Base-by-base conservation (phyloP, 2,888 invertebrate genomes). In the Gryllus longicercus region DNA sequence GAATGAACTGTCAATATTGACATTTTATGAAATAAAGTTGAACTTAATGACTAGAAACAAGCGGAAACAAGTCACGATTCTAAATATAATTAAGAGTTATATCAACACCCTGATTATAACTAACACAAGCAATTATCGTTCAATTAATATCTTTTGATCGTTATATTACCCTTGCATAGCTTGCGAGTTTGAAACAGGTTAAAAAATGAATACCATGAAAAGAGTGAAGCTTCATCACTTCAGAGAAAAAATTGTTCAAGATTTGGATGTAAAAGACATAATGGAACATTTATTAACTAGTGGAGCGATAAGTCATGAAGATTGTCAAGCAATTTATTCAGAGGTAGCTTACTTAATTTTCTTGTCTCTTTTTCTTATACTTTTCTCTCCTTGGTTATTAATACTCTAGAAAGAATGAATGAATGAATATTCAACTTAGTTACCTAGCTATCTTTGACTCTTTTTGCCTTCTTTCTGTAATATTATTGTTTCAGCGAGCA, bases 251-350 rank as follows among this genome's bases (percentile, higher is more conserved):
- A 88, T 90, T 82, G 86, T 89, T 79, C 85, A 86, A 74, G 90
- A 90, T 85, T 85, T 90, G 82, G 89, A 90, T 81, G 88, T 89
- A 12, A 85, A 84, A 12, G 88, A 87, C 84, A 87, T 90, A 75
- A 84, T 89, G n/a, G 89, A 89, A 81, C 86, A 88, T 77, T 86
- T 90, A 81, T 87, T 88, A 81, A 85, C 88, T 14, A 87, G 87
- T 81, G 85, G 87, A 79, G 88, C 87, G 23, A 85, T 90, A 81
- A 86, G 87, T 49, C 81, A 81, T 14, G 83, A 85, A 50, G 85
- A 86, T 18, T 51, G 81, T 38, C 83, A 84, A 74, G 81, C 81
- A 78, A 84, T 85, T 38, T 74, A 78, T 74, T 79, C 79, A 50
- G 82, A 84, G 82, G 84, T 84, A 81, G 80, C n/a, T 18, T 63